A percentile compares a stretch with the other conserved stretches of the same genome.
These are phyloP conservation scores for Sinentomon sp. DNA, from an alignment of 2,888 invertebrate genomes.

Conservation along the genomic window DNA sequence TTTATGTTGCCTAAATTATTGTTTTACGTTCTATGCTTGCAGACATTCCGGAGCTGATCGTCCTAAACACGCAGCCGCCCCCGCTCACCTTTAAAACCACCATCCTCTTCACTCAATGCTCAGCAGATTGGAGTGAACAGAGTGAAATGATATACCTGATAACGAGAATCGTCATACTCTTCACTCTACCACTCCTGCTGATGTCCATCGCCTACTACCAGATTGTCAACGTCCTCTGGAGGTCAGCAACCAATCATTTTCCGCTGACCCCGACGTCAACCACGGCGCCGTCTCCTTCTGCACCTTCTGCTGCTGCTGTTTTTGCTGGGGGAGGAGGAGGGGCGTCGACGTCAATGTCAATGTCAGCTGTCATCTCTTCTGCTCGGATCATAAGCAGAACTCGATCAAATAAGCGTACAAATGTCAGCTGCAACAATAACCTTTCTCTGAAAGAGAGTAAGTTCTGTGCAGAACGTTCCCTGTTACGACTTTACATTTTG, in stretches of 20 bases:
- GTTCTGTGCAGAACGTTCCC: too few relatives aligned
- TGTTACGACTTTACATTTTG: too few relatives aligned
- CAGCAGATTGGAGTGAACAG: constrained; percentile 36
- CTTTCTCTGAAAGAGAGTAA: too few relatives aligned
- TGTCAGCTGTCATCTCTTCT: too few relatives aligned
- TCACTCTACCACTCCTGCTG: constrained; percentile 45
- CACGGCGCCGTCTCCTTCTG: not conserved
- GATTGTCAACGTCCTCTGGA: constrained; percentile 55
- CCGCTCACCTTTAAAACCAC: constrained; percentile 25
- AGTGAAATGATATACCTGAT: constrained; percentile 40
- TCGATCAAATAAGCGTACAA: too few relatives aligned
- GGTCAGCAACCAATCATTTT: constrained; percentile 38
- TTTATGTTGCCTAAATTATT: too few relatives aligned
- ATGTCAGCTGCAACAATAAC: too few relatives aligned
- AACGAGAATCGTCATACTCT: constrained; percentile 40
- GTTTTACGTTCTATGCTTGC: constrained; percentile 17
- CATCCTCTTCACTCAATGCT: constrained; percentile 39
- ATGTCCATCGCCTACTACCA: constrained; percentile 63
- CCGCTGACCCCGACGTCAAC: not conserved
- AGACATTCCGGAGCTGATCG: constrained; percentile 52
- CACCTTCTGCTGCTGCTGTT: not conserved
- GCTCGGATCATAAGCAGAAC: too few relatives aligned
- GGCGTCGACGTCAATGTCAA: too few relatives aligned
- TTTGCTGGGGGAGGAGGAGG: too few relatives aligned
- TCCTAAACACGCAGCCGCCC: constrained; percentile 31